A percentile compares a stretch with the other conserved stretches of the same genome.
Conservation (phyloP, 2,888 invertebrate genomes). For the Macrosoma leucophasiata region DNA sequence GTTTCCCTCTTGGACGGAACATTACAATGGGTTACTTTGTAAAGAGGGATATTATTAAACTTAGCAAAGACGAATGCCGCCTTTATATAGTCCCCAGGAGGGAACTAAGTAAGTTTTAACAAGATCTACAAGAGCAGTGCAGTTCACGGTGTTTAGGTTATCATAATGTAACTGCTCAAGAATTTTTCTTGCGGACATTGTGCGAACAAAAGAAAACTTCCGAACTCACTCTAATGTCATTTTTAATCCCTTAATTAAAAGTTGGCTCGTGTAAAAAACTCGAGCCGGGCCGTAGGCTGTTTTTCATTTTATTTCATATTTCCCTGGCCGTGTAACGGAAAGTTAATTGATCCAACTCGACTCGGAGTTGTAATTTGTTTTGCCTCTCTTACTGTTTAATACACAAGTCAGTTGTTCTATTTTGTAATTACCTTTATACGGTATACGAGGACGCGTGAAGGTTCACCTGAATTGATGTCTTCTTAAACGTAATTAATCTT, state of each 20-base stretch:
- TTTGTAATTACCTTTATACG: neutral
- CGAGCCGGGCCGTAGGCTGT: slow-evolving; percentile 52
- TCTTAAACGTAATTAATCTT: too few species aligned
- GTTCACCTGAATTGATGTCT: too few species aligned
- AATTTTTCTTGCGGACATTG: slow-evolving; percentile 40
- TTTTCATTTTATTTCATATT: slow-evolving; percentile 73
- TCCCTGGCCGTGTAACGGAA: slow-evolving; percentile 65
- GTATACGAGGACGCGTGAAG: too few species aligned
- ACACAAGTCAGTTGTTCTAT: slow-evolving; percentile 42
- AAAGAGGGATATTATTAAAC: slow-evolving; percentile 20
- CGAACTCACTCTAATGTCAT: slow-evolving; percentile 69
- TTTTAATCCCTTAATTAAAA: slow-evolving; percentile 76
- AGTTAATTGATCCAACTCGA: slow-evolving; percentile 71
- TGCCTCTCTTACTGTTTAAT: slow-evolving; percentile 59
- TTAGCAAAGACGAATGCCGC: slow-evolving; percentile 17
- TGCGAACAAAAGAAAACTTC: slow-evolving; percentile 55
- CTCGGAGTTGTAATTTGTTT: slow-evolving; percentile 71
- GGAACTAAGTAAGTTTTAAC: slow-evolving; percentile 35
- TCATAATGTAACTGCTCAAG: slow-evolving; percentile 33
- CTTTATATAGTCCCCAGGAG: slow-evolving; percentile 28
- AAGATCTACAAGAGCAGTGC: slow-evolving; percentile 30
- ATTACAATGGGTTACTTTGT: slow-evolving; percentile 13
- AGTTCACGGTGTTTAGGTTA: slow-evolving; percentile 32
- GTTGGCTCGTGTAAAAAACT: slow-evolving; percentile 59
- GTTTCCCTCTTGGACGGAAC: too few species aligned